A percentile compares a stretch with the other conserved stretches of the same genome.
phyloP scores from a whole-genome alignment of 2,113 vertebrate species.

The Galemys pyrenaicus region DNA sequence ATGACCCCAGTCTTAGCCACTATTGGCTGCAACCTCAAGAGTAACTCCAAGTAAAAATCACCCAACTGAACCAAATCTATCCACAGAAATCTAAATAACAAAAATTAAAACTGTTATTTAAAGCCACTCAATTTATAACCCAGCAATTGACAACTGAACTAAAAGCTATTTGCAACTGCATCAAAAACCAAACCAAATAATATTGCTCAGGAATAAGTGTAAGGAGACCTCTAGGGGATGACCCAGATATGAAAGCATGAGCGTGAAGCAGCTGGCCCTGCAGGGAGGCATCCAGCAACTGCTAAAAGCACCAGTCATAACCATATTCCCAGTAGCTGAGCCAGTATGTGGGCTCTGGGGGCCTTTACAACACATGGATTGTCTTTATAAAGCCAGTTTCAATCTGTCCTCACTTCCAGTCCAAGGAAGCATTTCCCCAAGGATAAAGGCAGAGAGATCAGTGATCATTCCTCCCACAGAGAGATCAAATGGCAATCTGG shows the following conservation, averaged over 20 bases:
- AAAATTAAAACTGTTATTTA: background rate
- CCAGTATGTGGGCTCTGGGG: background rate
- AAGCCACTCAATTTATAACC: too few species aligned
- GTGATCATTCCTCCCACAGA: background rate
- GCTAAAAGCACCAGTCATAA: background rate
- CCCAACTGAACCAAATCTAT: background rate
- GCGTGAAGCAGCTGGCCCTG: background rate
- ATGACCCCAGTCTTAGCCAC: background rate
- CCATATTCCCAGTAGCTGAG: background rate
- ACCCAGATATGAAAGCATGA: background rate
- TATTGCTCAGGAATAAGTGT: background rate
- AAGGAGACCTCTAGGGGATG: background rate
- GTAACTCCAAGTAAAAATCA: background rate
- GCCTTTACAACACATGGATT: background rate
- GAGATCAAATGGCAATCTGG: background rate
- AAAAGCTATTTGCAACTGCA: background rate
- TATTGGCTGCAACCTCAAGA: background rate
- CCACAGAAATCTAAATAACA: background rate
- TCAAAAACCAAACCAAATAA: background rate
- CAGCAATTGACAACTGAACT: background rate
- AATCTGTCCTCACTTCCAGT: background rate
- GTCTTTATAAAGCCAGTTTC: constrained; percentile 15
- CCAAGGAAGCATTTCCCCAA: background rate
- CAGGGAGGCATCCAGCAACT: background rate
- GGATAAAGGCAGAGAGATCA: background rate